phyloP scores from a whole-genome alignment of 2,113 vertebrate genomes.

The Geothlypis trichas region DNA sequence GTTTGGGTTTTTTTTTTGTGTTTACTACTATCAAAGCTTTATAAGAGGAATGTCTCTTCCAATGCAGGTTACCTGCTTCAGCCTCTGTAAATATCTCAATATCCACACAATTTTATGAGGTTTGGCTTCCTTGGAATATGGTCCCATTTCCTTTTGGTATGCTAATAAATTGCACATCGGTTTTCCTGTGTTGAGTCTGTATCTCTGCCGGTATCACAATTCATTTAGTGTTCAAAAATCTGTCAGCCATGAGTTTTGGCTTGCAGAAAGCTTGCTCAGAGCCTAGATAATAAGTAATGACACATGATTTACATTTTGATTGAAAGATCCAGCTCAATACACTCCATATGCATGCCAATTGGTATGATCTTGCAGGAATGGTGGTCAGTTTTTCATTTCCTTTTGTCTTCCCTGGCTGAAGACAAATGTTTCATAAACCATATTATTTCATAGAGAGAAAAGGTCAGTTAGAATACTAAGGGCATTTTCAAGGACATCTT shows the following conservation, averaged over 20 bases:
- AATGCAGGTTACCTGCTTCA: background rate
- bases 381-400: background rate
- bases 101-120: background rate
- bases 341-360: background rate
- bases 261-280: constrained; percentile 2
- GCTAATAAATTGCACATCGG: background rate
- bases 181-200: background rate
- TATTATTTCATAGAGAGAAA: constrained; percentile 19
- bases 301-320: constrained; percentile 32
- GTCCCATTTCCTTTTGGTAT: background rate
- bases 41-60: background rate
- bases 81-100: background rate
- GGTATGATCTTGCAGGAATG: background rate
- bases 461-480: constrained; percentile 28
- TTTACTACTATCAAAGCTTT: background rate
- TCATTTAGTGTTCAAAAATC: constrained; percentile 24
- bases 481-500: constrained; percentile 45
- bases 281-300: constrained; percentile 28
- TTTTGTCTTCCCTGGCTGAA: background rate
- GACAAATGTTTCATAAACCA: constrained; percentile 27
- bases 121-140: background rate
- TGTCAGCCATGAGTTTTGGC: background rate
- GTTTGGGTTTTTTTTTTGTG: background rate
- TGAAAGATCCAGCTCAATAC: constrained; percentile 17
- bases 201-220: background rate